These are phyloP conservation scores for Watsonalla binaria DNA, from an alignment of 2,888 invertebrate species.

Conservation along the genomic window DNA sequence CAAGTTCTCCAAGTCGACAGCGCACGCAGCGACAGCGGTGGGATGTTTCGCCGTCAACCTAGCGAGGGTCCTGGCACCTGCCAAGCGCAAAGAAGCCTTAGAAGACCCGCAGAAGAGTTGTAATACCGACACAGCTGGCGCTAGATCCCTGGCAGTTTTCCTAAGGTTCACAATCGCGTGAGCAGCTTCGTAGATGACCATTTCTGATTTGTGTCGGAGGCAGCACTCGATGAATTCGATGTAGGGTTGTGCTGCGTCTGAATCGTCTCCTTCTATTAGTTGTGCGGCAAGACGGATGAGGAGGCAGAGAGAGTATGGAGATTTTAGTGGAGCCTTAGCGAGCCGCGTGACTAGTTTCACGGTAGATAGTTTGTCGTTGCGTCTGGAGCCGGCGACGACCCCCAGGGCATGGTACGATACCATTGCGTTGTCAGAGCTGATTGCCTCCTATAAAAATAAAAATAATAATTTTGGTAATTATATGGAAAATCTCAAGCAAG, in stretches of 20 bases:
- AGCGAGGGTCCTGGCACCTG: slow-evolving; percentile 98
- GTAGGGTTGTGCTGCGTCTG: slow-evolving; percentile 84
- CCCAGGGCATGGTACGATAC: slow-evolving; percentile 99
- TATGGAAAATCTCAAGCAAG: too few relatives aligned
- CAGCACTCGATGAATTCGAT: slow-evolving; percentile 96
- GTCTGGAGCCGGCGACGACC: slow-evolving; percentile 95
- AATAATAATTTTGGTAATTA: too few relatives aligned
- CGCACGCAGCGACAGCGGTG: slow-evolving; percentile 97
- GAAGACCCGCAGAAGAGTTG: slow-evolving; percentile 99
- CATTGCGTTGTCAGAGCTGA: slow-evolving; percentile 84
- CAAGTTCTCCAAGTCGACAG: slow-evolving; percentile 97
- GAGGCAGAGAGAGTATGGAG: slow-evolving; percentile 97
- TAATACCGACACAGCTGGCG: slow-evolving; percentile 96
- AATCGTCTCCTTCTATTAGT: slow-evolving; percentile 92
- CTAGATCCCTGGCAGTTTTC: slow-evolving; percentile 91
- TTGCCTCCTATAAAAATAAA: slow-evolving; percentile 74
- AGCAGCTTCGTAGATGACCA: slow-evolving; percentile 99
- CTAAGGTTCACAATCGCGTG: slow-evolving; percentile 96
- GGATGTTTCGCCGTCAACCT: slow-evolving; percentile 98
- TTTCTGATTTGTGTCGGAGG: slow-evolving; percentile 97
- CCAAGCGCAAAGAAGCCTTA: slow-evolving; percentile 96
- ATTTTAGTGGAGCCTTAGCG: slow-evolving; percentile 89
- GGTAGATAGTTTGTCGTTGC: slow-evolving; percentile 96
- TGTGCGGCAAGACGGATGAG: slow-evolving; percentile 97
- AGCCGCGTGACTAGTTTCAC: slow-evolving; percentile 96